These are phyloP conservation scores for Rousettus madagascariensis DNA, from an alignment of 2,797 vertebrate species.

Conservation along the genomic window DNA sequence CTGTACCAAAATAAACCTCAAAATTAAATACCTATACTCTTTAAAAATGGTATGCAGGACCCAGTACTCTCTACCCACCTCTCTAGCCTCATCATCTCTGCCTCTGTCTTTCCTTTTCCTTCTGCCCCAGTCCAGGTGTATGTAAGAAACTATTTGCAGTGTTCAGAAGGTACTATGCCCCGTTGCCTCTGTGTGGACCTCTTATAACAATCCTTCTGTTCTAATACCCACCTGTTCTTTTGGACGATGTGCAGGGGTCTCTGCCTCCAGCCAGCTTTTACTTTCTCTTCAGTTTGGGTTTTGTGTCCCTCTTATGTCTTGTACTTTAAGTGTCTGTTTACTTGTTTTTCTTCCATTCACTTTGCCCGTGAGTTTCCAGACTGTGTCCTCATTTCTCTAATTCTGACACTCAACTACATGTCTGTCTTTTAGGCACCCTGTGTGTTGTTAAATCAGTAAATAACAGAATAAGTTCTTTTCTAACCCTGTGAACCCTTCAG, in stretches of 20 bases:
- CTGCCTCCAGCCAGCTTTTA: not conserved
- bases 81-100: not conserved
- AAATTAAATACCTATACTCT: not conserved
- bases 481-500: not conserved
- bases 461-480: not conserved
- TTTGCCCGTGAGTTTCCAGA: not conserved
- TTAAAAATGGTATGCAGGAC: not conserved
- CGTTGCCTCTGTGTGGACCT: not conserved
- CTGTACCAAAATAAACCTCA: not conserved
- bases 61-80: not conserved
- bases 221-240: not conserved
- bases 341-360: not conserved
- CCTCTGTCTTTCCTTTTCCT: not conserved
- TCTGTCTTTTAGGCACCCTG: not conserved
- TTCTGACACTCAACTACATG: not conserved
- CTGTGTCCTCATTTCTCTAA: not conserved
- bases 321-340: not conserved
- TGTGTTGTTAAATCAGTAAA: not conserved
- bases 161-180: not conserved
- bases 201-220: not conserved
- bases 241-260: not conserved
- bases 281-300: not conserved
- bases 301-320: not conserved
- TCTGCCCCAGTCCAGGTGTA: not conserved
- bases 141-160: not conserved